phyloP scores from a whole-genome alignment of 2,113 vertebrate genomes.

The Manacus vitellinus region DNA sequence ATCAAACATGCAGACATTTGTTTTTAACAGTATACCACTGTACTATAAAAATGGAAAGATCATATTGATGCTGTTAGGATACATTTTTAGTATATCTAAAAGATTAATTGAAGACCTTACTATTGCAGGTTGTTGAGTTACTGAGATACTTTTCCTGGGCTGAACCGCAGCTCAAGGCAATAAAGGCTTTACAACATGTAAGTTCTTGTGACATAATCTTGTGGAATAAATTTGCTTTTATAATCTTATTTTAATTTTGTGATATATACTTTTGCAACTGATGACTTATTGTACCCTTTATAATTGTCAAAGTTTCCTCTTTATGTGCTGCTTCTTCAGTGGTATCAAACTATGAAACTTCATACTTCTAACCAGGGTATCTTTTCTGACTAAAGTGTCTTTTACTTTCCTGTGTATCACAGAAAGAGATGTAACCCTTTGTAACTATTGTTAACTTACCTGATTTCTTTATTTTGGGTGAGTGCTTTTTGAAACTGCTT shows the following conservation, averaged over 20 bases:
- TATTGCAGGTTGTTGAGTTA: slow-evolving; percentile 91
- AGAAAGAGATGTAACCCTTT: neutral
- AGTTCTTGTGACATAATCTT: slow-evolving; percentile 63
- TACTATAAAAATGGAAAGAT: neutral
- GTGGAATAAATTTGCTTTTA: neutral
- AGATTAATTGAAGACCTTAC: neutral
- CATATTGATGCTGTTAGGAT: neutral
- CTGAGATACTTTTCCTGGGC: slow-evolving; percentile 98
- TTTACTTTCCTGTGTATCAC: neutral
- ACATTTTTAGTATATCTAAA: neutral
- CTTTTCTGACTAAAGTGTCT: neutral
- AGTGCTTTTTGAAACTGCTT: neutral
- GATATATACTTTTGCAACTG: neutral
- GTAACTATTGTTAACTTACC: neutral
- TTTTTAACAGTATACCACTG: neutral
- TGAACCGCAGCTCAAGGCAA: slow-evolving; percentile 95
- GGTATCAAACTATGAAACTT: neutral
- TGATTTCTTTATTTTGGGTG: neutral
- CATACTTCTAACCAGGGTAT: neutral
- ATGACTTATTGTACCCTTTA: neutral
- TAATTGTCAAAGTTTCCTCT: neutral
- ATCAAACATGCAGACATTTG: neutral
- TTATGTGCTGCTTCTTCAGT: neutral
- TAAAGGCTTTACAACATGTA: slow-evolving; percentile 96
- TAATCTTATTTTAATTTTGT: neutral